These are phyloP conservation scores for Rhea pennata DNA, from an alignment of 2,113 vertebrate genomes.

Conservation along the genomic window DNA sequence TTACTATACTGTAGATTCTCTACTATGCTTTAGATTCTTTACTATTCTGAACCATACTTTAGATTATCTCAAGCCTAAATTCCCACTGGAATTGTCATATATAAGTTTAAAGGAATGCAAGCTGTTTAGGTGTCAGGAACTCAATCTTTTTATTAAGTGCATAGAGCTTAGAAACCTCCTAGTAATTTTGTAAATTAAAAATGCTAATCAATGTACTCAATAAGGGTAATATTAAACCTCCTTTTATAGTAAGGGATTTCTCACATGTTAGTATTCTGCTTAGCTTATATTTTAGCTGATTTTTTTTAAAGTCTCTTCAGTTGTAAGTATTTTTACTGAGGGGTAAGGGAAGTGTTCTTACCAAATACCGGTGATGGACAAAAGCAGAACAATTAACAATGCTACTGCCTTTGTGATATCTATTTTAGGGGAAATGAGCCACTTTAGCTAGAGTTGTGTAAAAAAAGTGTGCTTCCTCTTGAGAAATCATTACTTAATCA, in stretches of 20 bases:
- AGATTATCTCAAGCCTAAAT: background rate
- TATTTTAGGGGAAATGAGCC: background rate
- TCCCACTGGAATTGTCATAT: background rate
- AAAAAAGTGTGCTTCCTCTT: background rate
- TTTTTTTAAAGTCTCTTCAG: background rate
- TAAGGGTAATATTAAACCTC: background rate
- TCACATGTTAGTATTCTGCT: background rate
- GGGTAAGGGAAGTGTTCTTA: background rate
- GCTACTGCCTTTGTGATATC: rapidly evolving
- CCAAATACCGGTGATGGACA: background rate
- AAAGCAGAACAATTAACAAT: background rate
- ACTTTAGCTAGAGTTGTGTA: background rate
- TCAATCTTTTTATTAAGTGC: background rate
- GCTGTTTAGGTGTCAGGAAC: background rate
- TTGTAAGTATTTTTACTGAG: background rate
- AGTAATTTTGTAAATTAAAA: background rate
- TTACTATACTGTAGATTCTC: background rate
- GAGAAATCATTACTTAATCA: background rate
- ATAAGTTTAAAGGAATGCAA: background rate
- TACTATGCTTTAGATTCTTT: background rate
- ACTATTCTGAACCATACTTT: background rate
- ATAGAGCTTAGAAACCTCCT: background rate
- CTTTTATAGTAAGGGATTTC: background rate
- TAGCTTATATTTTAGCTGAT: background rate
- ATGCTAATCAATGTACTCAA: background rate